Conservation (phyloP, 2,113 vertebrate species). For the Clupea harengus region DNA sequence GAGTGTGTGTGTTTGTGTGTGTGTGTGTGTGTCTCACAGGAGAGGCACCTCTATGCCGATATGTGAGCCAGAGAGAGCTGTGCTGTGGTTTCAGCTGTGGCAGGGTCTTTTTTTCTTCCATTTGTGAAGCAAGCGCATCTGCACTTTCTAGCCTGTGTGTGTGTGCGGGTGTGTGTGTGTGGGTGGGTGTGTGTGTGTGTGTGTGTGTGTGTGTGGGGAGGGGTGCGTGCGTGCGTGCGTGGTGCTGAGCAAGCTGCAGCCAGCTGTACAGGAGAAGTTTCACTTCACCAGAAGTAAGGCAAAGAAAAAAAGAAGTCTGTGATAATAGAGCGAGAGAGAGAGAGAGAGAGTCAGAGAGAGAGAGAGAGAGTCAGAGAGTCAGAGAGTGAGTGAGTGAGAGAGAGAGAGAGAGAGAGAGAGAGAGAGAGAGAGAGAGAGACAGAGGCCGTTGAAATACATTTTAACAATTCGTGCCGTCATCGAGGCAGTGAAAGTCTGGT, state of each 20-base stretch:
- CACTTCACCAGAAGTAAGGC: not conserved
- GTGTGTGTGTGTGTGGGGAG: not conserved
- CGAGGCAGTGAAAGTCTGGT: not conserved
- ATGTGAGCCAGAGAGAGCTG: not conserved
- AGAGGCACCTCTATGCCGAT: too few species aligned
- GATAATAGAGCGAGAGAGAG: too few species aligned
- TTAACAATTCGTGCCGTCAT: not conserved
- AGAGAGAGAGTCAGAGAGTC: too few species aligned
- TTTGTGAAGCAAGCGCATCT: not conserved
- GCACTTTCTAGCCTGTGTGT: not conserved
- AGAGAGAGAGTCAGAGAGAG: too few species aligned
- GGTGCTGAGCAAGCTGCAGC: not conserved
- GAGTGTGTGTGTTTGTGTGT: not conserved
- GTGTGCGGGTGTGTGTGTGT: not conserved
- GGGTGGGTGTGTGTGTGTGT: not conserved
- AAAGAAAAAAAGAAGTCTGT: not conserved
- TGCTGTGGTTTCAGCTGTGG: not conserved
- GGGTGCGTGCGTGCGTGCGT: too few species aligned
- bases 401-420: too few species aligned
- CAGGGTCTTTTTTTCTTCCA: not conserved
- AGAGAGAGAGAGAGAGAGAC: too few species aligned
- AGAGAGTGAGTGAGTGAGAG: too few species aligned
- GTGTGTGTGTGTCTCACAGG: too few species aligned
- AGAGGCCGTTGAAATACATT: not conserved
- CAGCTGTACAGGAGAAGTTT: not conserved